These are phyloP conservation scores for Pitta sordida DNA, from an alignment of 2,113 vertebrate genomes.

Conservation along the genomic window DNA sequence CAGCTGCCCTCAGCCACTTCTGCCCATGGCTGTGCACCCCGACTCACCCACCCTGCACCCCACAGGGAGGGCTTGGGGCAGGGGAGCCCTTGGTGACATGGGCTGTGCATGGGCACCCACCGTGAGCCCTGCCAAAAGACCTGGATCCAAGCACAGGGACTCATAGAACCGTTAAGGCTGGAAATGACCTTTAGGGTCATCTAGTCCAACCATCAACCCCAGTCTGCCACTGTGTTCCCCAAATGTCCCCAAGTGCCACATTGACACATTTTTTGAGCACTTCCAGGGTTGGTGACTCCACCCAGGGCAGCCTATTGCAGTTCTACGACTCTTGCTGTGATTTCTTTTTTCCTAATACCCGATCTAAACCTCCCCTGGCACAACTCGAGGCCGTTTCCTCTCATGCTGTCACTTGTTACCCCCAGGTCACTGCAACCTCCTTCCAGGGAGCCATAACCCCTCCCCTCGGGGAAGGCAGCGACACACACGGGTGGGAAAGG, in stretches of 20 bases:
- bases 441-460: too few relatives aligned
- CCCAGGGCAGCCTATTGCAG: background rate
- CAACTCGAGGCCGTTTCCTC: background rate
- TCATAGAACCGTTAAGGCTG: rapidly evolving
- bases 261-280: background rate
- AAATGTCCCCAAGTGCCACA: background rate
- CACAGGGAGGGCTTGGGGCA: background rate
- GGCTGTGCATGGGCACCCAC: background rate
- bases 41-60: background rate
- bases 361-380: background rate
- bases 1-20: background rate
- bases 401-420: background rate
- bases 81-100: background rate
- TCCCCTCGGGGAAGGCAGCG: background rate
- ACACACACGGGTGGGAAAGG: background rate
- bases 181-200: background rate
- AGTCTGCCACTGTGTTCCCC: background rate
- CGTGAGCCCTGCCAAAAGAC: background rate
- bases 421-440: background rate
- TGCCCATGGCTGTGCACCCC: background rate
- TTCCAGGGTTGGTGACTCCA: background rate
- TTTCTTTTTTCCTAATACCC: background rate
- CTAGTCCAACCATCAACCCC: background rate
- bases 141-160: background rate
- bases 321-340: background rate